phyloP scores from a whole-genome alignment of 1,140 invertebrate genomes.

The Papilio polyxenes region DNA sequence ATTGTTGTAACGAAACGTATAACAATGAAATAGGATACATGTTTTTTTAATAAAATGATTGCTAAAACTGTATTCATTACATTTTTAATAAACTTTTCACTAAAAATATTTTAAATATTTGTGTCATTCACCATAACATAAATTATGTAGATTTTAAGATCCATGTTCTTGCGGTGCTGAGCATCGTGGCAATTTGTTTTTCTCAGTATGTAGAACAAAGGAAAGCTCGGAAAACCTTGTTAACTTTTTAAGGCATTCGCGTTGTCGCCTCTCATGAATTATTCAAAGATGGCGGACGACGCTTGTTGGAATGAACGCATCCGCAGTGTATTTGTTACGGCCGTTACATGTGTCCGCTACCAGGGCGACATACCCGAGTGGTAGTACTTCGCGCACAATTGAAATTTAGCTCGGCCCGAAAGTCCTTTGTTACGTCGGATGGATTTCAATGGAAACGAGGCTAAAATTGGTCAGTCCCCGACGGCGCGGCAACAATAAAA shows the following conservation, averaged over 20 bases:
- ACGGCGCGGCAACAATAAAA: slow-evolving; percentile 62
- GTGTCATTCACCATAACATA: too few relatives aligned
- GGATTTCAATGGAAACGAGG: slow-evolving; percentile 78
- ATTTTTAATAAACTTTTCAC: too few relatives aligned
- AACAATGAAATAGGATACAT: neutral
- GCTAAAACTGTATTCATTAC: neutral
- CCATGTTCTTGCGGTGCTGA: slow-evolving; percentile 49
- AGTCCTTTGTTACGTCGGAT: slow-evolving; percentile 73
- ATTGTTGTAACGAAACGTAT: neutral
- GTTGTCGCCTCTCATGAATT: slow-evolving; percentile 68
- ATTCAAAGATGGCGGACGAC: slow-evolving; percentile 62
- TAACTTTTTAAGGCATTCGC: slow-evolving; percentile 77
- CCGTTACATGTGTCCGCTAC: slow-evolving; percentile 56
- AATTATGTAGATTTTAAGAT: slow-evolving; percentile 38
- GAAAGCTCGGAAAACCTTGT: slow-evolving; percentile 76
- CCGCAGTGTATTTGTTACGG: slow-evolving; percentile 52
- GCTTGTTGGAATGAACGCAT: slow-evolving; percentile 51
- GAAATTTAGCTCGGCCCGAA: slow-evolving; percentile 70
- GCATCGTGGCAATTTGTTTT: slow-evolving; percentile 68
- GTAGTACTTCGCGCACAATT: slow-evolving; percentile 51
- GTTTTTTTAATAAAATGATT: neutral
- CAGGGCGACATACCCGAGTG: slow-evolving; percentile 49
- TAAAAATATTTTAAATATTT: too few relatives aligned
- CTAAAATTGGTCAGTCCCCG: slow-evolving; percentile 69
- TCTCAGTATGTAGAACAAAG: slow-evolving; percentile 68